A percentile compares a stretch with the other conserved stretches of the same genome.
These are phyloP conservation scores for Glyphotaelius pellucidus DNA, from an alignment of 2,888 invertebrate genomes.

Conservation along the genomic window DNA sequence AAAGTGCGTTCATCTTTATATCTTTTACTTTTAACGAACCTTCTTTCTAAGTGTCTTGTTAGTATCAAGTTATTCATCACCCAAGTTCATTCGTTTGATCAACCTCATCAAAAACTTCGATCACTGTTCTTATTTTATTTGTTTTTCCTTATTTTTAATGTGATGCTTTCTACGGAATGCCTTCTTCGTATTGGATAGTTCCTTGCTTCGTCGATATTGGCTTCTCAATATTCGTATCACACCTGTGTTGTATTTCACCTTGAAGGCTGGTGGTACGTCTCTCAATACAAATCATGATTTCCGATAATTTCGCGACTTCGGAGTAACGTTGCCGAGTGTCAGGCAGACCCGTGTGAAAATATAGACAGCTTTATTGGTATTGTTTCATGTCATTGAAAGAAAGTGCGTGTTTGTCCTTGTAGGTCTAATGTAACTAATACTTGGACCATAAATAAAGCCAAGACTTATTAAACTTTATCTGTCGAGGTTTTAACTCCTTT, in stretches of 20 bases:
- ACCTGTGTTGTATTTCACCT: constrained; percentile 39
- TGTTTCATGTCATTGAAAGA: not conserved
- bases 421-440: not conserved
- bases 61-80: not conserved
- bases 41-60: not conserved
- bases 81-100: not conserved
- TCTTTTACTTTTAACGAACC: not conserved
- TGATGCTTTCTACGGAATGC: not conserved
- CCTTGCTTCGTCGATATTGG: not conserved
- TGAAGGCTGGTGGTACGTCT: not conserved
- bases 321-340: not conserved
- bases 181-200: not conserved
- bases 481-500: no score
- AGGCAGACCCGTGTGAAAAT: not conserved
- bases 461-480: no score
- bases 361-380: not conserved
- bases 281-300: constrained; percentile 24
- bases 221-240: constrained; percentile 16
- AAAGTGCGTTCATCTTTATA: not conserved
- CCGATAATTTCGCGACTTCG: constrained; percentile 5
- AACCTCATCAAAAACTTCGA: not conserved
- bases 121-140: not conserved
- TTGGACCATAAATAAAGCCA: no score
- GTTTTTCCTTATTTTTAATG: not conserved
- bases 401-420: not conserved